phyloP scores from a whole-genome alignment of 1,140 invertebrate species.

The Mizuhopecten yessoensis region DNA sequence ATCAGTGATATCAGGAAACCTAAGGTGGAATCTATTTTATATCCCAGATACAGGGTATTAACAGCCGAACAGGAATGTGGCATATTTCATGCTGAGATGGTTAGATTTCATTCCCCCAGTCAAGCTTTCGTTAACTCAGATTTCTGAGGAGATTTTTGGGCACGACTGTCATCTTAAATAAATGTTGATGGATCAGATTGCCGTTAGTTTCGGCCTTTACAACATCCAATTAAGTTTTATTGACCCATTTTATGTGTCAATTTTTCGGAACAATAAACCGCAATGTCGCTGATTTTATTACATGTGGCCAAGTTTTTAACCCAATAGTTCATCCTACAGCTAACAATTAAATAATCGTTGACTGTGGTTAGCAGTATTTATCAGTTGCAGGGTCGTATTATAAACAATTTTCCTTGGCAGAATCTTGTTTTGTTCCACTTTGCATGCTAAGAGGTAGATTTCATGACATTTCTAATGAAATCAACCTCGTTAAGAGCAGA shows the following conservation, averaged over 20 bases:
- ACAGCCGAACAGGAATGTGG: background rate
- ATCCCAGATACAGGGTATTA: constrained; percentile 6
- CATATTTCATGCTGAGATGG: constrained; percentile 21
- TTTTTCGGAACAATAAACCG: constrained; percentile 38
- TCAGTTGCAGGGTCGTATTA: background rate
- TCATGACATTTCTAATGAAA: constrained; percentile 47
- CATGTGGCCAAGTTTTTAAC: constrained; percentile 41
- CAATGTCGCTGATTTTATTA: constrained; percentile 24
- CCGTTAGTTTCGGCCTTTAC: constrained; percentile 18
- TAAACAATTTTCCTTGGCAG: background rate
- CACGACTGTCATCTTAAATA: constrained; percentile 11
- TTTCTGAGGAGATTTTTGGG: background rate
- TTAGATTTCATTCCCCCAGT: background rate
- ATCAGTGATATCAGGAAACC: background rate
- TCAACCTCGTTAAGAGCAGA: constrained; percentile 47
- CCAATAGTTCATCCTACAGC: background rate
- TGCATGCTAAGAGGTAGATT: constrained; percentile 43
- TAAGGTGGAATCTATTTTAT: constrained; percentile 29
- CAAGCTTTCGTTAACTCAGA: background rate
- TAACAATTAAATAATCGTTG: constrained; percentile 17
- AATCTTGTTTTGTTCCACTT: constrained; percentile 19
- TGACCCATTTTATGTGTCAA: constrained; percentile 27
- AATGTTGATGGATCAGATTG: background rate
- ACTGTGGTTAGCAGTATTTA: constrained; percentile 1
- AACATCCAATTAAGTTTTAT: constrained; percentile 11